Evolutionary conservation across 2,888 invertebrate genomes (phyloP), one percentile per base, ranked within the genome.

Genomic region (Axea sp.): DNA sequence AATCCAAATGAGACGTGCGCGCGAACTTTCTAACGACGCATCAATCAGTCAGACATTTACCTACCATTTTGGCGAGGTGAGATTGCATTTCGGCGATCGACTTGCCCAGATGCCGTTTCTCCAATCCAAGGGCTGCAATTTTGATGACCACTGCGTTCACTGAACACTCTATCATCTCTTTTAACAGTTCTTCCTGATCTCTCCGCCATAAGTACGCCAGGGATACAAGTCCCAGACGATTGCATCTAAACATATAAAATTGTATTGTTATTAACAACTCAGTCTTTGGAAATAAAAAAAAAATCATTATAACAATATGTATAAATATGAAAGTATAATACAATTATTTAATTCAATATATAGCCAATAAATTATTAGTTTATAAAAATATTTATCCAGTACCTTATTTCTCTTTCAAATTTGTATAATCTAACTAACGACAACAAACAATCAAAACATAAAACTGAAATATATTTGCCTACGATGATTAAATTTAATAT

Each of bases 141-240:
- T 99, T 67, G 80, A 99, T 97, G 71, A 99, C 91, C 83, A 99
- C 94, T 60, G 99, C 98, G 85, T 97, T 93, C 76, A 99, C 91
- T 81, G 94, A 93, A 86, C 94, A 95, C 80, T 93, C 92, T 84
- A 99, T 96, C 98, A 99, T 99, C 91, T 99, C 98, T 86, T 95
- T 93, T 65, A 99, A 89, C 76, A 99, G 90, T 88, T 97, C 96
- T 83, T 92, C 92, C 90, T 99, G 99, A 88, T 99, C 95, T 85
- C 97, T 90, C 88, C 96, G 93, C 99, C 99, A 99, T 78, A 99
- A 90, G 89, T 97, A 99, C 26, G 97, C 95, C 80, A 99, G 89
- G 51, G 96, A 93, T 78, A 94, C 91, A 82, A 99, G 90, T 82
- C 94, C 95, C 83, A 99, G 91, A 82, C 99, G 92, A 82, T 91